Percentiles rank a stretch among this genome's conserved stretches.
Conservation (phyloP, 2,113 vertebrate species). For the Zapus hudsonius region DNA sequence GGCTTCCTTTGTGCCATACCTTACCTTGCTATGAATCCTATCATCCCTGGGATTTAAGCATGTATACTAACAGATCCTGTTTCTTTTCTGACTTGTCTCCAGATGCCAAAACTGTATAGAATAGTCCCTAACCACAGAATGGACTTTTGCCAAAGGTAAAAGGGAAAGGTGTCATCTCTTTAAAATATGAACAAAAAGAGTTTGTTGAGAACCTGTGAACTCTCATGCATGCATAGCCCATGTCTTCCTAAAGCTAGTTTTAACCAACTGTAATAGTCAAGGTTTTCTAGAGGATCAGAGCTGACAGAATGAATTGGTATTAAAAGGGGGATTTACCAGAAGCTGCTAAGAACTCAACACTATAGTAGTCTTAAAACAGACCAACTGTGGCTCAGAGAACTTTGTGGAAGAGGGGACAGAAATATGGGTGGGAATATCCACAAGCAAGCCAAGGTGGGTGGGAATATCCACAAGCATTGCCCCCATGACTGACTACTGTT, state of each 20-base stretch:
- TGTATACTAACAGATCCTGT: not conserved
- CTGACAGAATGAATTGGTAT: too few species aligned
- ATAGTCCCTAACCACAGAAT: not conserved
- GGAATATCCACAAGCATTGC: too few species aligned
- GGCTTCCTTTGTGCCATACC: not conserved
- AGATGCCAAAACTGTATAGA: not conserved
- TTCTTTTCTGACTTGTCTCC: slow-evolving; percentile 24
- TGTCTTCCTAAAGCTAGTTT: not conserved
- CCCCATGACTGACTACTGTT: too few species aligned
- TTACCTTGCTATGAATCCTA: slow-evolving; percentile 20
- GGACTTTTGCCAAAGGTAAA: not conserved
- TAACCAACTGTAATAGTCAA: not conserved
- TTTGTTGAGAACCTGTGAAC: not conserved
- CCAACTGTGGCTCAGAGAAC: too few species aligned
- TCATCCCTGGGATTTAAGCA: not conserved
- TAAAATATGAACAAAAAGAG: not conserved
- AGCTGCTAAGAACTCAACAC: too few species aligned
- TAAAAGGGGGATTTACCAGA: too few species aligned
- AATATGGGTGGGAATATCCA: too few species aligned
- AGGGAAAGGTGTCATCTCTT: slow-evolving; percentile 32
- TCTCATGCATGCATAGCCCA: not conserved
- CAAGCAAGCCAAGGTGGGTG: too few species aligned
- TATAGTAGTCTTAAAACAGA: too few species aligned
- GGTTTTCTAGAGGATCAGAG: too few species aligned
- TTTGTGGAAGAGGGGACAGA: too few species aligned